Percentiles rank a stretch among this genome's conserved stretches.
Conservation (phyloP, 2,797 vertebrate genomes). For the Simalia tracyae region DNA sequence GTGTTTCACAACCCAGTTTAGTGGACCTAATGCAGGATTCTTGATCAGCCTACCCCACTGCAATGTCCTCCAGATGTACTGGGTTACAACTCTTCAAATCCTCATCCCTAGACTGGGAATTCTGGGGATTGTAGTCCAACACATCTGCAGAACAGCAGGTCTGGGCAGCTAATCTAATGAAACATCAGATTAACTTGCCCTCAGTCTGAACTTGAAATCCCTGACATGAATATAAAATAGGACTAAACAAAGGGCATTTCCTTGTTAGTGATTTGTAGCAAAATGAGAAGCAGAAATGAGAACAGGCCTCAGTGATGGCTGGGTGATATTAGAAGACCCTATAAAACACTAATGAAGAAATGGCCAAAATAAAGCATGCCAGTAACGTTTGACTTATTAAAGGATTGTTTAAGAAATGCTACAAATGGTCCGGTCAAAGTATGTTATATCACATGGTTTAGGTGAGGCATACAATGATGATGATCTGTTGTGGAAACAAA, state of each 20-base stretch:
- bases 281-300: neutral
- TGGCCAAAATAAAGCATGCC: neutral
- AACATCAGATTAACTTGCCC: neutral
- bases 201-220: neutral
- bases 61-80: neutral
- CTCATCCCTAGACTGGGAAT: neutral
- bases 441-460: neutral
- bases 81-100: neutral
- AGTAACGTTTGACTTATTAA: neutral
- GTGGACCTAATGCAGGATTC: neutral
- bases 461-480: neutral
- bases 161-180: neutral
- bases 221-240: neutral
- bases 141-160: neutral
- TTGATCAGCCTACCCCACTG: neutral
- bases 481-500: neutral
- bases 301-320: neutral
- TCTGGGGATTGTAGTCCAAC: neutral
- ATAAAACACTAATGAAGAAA: neutral
- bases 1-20: neutral
- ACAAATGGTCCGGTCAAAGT: neutral
- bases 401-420: neutral
- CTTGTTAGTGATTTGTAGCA: neutral
- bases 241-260: neutral
- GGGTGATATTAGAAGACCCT: neutral